phyloP scores from a whole-genome alignment of 92 coral and sea anemone genomes.

The Scolanthus callimorphus region DNA sequence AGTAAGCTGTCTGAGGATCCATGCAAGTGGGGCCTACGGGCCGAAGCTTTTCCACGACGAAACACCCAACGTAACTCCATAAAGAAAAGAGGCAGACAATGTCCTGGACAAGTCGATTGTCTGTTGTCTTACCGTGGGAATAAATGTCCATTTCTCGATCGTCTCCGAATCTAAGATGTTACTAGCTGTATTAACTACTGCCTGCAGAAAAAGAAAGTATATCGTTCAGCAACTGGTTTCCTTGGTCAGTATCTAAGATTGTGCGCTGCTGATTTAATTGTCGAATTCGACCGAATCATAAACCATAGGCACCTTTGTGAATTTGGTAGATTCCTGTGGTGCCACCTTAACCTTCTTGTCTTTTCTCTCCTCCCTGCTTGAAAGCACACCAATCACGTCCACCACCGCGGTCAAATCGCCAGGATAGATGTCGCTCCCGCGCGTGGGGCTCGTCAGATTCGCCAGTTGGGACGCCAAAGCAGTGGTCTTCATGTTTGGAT shows the following conservation, averaged over 20 bases:
- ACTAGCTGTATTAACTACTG: constrained; percentile 60
- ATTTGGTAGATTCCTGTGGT: constrained; percentile 12
- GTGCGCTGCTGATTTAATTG: too few species aligned
- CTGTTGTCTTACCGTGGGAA: constrained; percentile 70
- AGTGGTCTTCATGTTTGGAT: constrained; percentile 33
- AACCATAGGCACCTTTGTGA: constrained; percentile 30
- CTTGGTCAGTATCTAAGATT: neutral
- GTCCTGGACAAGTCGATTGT: too few species aligned
- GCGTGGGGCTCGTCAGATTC: constrained; percentile 43
- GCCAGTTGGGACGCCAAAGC: constrained; percentile 59
- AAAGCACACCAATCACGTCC: constrained; percentile 50
- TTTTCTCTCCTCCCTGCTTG: constrained; percentile 28
- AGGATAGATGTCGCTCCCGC: constrained; percentile 49
- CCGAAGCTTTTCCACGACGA: too few species aligned
- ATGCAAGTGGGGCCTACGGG: too few species aligned
- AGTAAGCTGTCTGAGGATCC: too few species aligned
- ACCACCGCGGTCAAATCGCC: constrained; percentile 70
- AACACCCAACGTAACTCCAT: too few species aligned
- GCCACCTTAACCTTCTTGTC: neutral
- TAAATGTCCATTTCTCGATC: constrained; percentile 51
- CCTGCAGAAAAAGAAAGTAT: constrained; percentile 12
- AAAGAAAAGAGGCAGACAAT: too few species aligned
- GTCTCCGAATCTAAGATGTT: constrained; percentile 53
- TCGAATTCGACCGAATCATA: too few species aligned
- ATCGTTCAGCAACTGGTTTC: neutral